Evolutionary conservation across 2,113 vertebrate genomes (phyloP), one percentile per base, ranked within the genome.

Genomic region (Indri indri): DNA sequence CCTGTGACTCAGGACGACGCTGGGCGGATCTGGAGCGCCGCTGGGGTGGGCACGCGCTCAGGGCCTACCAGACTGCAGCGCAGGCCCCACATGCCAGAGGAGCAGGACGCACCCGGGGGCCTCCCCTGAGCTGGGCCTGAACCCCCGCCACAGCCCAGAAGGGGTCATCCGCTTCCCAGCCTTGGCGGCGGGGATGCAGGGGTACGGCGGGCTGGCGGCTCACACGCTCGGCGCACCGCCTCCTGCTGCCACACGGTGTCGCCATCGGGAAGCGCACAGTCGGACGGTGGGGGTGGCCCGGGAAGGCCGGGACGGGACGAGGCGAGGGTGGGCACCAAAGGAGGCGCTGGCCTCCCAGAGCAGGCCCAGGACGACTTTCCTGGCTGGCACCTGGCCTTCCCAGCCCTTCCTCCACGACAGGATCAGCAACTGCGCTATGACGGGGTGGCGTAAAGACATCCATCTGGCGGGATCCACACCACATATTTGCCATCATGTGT

Each of bases 381-480:
- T 32, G 22, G 40, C 2, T 5, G 32, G 9, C 42, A 11, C 20
- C 7, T 20, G 8, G 20, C 22, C 83, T 63, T 54, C 30, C 27
- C 2, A 18, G 54, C 22, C 59, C 27, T 42, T 93, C n/a, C 42
- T 52, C 34, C 9, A 42, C 10, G 42, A 50, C 45, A 66, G 4
- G 12, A 4, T 4, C 8, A 27, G 13, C 9, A 0, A 7, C 1
- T 1, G 5, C 4, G 52, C 16, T 0, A 0, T 9, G 25, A 18
- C 13, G 0, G 3, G 42, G 45, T 5, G 2, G 12, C 5, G 0
- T 2, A 10, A 12, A 40, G 45, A 6, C 0, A 5, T 2, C 0
- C 3, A 45, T 9, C 40, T 6, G 66, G 50, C 8, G 3, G 1
- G 57, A 12, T 2, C 13, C 50, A 3, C 8, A 27, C 30, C 11